Evolutionary conservation across 1,140 invertebrate genomes (phyloP).

Genomic region (Hetaerina americana): DNA sequence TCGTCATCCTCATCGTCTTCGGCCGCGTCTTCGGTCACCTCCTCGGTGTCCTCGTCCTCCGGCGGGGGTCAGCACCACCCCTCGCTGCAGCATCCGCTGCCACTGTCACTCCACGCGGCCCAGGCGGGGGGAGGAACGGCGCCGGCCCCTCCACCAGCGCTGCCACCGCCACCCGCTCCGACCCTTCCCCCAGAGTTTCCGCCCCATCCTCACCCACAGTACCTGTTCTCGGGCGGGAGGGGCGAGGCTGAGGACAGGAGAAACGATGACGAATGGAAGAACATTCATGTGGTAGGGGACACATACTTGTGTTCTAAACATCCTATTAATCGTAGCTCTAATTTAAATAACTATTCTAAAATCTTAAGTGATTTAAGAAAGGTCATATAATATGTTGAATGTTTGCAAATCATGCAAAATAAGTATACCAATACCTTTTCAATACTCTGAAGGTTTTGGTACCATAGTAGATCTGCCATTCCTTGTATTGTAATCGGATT

Average conservation of each 20-base stretch:
- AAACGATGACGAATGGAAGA: slow-evolving; percentile 65
- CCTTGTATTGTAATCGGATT: too few species aligned
- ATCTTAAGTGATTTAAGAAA: too few species aligned
- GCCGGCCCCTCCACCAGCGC: neutral
- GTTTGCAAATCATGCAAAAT: too few species aligned
- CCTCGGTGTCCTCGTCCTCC: neutral
- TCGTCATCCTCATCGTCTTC: neutral
- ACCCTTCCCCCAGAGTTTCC: neutral
- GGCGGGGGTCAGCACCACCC: slow-evolving; percentile 1
- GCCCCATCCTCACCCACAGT: neutral
- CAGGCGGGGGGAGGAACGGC: neutral
- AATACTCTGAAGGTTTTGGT: too few species aligned
- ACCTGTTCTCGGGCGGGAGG: neutral
- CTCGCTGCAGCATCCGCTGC: neutral
- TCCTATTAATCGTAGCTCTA: too few species aligned
- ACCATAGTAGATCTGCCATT: too few species aligned
- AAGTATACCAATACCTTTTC: too few species aligned
- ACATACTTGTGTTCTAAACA: too few species aligned
- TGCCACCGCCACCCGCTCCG: slow-evolving; percentile 3
- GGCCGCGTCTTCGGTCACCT: neutral
- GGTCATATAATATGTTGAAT: too few species aligned
- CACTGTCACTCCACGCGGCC: neutral
- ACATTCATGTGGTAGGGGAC: slow-evolving; percentile 63
- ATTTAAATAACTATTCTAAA: too few species aligned
- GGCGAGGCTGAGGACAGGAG: slow-evolving; percentile 10